Conservation (phyloP, 2,797 vertebrate genomes). For the Staurois parvus region DNA sequence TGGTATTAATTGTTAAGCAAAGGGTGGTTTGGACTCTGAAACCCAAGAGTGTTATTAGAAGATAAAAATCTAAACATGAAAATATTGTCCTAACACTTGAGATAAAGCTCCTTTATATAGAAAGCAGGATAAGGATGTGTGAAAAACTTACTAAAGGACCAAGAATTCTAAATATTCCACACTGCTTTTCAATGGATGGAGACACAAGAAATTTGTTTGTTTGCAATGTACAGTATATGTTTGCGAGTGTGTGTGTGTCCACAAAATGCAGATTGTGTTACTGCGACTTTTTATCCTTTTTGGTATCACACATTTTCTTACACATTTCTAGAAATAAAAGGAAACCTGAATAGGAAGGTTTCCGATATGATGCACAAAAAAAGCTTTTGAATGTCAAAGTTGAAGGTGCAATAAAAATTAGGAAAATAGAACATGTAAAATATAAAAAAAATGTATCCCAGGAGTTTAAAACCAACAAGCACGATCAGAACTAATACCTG, state of each 20-base stretch:
- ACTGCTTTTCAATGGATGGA: not conserved
- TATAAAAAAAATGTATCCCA: no score
- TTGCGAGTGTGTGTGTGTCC: not conserved
- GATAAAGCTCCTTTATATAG: constrained; percentile 57
- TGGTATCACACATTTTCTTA: no score
- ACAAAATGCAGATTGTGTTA: not conserved
- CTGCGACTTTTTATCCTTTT: not conserved
- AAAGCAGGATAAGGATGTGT: constrained; percentile 52
- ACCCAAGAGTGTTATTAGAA: constrained; percentile 61
- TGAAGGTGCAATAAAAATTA: no score
- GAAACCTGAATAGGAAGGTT: no score
- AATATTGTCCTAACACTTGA: constrained; percentile 59
- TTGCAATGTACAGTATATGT: constrained; percentile 5
- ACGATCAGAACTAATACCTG: no score
- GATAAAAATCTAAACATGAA: constrained; percentile 62
- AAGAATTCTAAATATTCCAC: constrained; percentile 54
- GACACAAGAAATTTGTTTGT: constrained; percentile 9
- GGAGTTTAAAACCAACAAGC: no score
- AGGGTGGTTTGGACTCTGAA: constrained; percentile 58
- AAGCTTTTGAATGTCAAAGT: no score
- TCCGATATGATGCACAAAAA: no score
- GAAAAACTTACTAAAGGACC: constrained; percentile 41
- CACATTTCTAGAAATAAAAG: no score
- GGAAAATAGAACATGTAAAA: no score
- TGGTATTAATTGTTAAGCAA: constrained; percentile 62